Conservation (phyloP, 2,113 vertebrate species). For the Maccullochella peelii region DNA sequence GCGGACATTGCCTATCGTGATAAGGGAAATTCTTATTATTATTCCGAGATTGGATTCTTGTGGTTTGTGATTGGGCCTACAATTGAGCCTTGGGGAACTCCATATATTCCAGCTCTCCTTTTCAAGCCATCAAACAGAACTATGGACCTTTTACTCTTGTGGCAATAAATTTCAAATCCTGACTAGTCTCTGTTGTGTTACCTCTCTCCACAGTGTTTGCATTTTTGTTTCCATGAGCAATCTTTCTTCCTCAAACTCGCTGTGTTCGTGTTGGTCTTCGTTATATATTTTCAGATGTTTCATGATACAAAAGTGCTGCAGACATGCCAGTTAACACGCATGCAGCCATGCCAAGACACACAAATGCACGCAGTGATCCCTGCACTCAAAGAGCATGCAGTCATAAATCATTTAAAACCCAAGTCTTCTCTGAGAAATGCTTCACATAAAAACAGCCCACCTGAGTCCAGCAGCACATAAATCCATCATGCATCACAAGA, state of each 20-base stretch:
- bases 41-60: conserved; percentile 56
- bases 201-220: not conserved
- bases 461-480: conserved; percentile 75
- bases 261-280: conserved; percentile 17
- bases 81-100: conserved; percentile 57
- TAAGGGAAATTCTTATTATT: conserved; percentile 47
- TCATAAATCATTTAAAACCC: conserved; percentile 80
- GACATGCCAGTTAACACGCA: conserved; percentile 52
- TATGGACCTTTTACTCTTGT: not conserved
- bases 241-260: not conserved
- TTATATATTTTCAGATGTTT: conserved; percentile 42
- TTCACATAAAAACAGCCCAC: conserved; percentile 76
- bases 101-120: conserved; percentile 12
- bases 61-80: conserved; percentile 45
- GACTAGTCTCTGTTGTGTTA: not conserved
- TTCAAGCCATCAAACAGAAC: conserved; percentile 10
- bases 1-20: conserved; percentile 40
- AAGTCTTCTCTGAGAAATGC: conserved; percentile 70
- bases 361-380: conserved; percentile 46
- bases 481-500: conserved; percentile 80
- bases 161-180: not conserved
- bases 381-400: conserved; percentile 58
- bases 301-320: conserved; percentile 55
- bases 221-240: conserved; percentile 21
- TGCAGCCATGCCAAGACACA: conserved; percentile 34